Evolutionary conservation across 2,113 vertebrate species (phyloP).

Genomic region (Chaetodon auriga): DNA sequence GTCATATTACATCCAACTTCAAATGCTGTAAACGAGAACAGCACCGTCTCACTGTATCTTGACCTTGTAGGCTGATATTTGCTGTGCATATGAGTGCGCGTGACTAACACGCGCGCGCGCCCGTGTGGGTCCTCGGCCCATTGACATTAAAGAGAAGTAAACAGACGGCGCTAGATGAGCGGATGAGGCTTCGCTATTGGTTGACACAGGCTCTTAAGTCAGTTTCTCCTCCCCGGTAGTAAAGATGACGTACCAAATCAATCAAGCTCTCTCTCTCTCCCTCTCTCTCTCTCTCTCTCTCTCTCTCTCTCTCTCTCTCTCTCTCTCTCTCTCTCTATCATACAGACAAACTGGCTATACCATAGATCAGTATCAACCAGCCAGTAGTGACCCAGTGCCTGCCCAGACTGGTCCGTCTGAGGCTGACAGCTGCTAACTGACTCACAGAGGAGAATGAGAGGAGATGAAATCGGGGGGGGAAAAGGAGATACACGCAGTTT

Average conservation of each 20-base stretch:
- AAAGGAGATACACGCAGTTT: neutral
- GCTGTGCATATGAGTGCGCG: neutral
- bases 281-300: constrained; percentile 4
- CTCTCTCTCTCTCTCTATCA: constrained; percentile 17
- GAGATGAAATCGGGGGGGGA: neutral
- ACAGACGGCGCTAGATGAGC: constrained; percentile 34
- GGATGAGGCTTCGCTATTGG: constrained; percentile 47
- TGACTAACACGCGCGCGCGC: neutral
- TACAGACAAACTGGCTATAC: constrained; percentile 32
- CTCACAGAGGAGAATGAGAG: neutral
- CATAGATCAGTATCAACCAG: constrained; percentile 36
- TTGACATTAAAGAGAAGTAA: constrained; percentile 67
- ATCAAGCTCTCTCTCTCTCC: constrained; percentile 6
- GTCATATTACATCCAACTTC: neutral
- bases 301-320: constrained; percentile 36
- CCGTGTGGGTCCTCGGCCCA: constrained; percentile 32
- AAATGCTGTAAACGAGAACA: neutral
- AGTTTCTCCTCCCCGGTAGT: constrained; percentile 52
- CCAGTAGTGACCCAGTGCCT: constrained; percentile 33
- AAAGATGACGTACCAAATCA: constrained; percentile 42
- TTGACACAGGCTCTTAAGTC: constrained; percentile 20
- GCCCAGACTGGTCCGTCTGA: constrained; percentile 21
- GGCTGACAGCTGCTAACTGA: constrained; percentile 12
- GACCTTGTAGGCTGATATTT: constrained; percentile 28
- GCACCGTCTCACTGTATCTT: constrained; percentile 22